These are phyloP conservation scores for Oreochromis mossambicus DNA, from an alignment of 2,797 vertebrate species.

Conservation along the genomic window DNA sequence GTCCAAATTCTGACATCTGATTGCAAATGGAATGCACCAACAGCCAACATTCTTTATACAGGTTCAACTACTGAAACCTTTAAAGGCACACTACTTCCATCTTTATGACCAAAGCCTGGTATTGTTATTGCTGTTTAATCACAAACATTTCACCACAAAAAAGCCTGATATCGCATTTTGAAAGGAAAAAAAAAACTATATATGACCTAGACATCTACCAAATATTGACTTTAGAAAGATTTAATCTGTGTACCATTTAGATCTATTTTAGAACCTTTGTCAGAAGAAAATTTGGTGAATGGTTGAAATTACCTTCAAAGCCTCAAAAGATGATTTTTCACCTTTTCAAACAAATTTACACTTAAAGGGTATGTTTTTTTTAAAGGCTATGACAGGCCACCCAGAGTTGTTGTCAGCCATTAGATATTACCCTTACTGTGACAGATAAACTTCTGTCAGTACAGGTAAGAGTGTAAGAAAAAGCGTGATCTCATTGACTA, in stretches of 20 bases:
- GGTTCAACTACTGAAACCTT: not conserved
- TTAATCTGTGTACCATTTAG: not conserved
- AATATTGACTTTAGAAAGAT: not conserved
- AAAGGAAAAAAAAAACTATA: not conserved
- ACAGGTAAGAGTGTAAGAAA: not conserved
- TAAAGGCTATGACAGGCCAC: not conserved
- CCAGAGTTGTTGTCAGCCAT: not conserved
- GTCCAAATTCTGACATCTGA: not conserved
- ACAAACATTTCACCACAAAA: not conserved
- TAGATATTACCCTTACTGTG: not conserved
- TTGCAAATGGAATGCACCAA: not conserved
- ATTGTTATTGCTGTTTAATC: not conserved
- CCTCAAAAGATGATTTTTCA: not conserved
- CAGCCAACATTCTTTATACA: not conserved
- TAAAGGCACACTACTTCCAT: not conserved
- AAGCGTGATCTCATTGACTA: not conserved
- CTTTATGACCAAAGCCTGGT: not conserved
- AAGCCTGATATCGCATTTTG: not conserved
- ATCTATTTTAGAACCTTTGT: not conserved
- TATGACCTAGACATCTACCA: not conserved
- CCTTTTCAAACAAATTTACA: not conserved
- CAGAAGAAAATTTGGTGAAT: not conserved
- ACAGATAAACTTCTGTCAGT: not conserved
- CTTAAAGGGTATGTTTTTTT: not conserved
- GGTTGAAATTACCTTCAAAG: not conserved